Evolutionary conservation across 2,888 invertebrate species (phyloP).

Genomic region (Tuberolachnus salignus): DNA sequence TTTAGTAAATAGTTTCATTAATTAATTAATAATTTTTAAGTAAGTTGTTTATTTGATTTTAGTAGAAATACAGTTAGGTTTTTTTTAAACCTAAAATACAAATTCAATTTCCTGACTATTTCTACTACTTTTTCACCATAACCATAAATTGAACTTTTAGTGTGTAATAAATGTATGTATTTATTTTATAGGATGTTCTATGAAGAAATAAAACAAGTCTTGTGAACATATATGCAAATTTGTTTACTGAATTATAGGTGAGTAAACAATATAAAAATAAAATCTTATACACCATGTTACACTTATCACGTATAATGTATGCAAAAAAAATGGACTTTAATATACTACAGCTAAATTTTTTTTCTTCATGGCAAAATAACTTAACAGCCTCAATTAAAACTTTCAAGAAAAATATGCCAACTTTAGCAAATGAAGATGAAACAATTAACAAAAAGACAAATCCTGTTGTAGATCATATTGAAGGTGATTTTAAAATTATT

Average conservation of each 20-base stretch:
- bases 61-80: too few species aligned
- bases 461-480: conserved; percentile 68
- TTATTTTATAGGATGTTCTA: conserved; percentile 1
- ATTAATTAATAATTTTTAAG: too few species aligned
- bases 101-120: background rate
- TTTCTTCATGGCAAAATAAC: conserved; percentile 33
- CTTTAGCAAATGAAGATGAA: conserved; percentile 67
- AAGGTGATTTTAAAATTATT: conserved; percentile 59
- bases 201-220: background rate
- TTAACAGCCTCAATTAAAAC: conserved; percentile 1
- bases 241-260: conserved; percentile 8
- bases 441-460: conserved; percentile 78
- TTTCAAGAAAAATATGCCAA: conserved; percentile 41
- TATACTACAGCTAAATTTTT: conserved; percentile 10
- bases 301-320: conserved; percentile 7
- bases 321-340: background rate
- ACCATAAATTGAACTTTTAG: background rate
- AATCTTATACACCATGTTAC: conserved; percentile 1
- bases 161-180: background rate
- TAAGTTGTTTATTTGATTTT: too few species aligned
- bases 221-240: background rate
- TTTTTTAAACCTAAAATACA: too few species aligned
- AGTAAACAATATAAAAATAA: conserved; percentile 22
- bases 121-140: background rate
- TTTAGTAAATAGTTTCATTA: too few species aligned